Conservation (phyloP, 2,797 vertebrate genomes). For the Mallotus villosus region DNA sequence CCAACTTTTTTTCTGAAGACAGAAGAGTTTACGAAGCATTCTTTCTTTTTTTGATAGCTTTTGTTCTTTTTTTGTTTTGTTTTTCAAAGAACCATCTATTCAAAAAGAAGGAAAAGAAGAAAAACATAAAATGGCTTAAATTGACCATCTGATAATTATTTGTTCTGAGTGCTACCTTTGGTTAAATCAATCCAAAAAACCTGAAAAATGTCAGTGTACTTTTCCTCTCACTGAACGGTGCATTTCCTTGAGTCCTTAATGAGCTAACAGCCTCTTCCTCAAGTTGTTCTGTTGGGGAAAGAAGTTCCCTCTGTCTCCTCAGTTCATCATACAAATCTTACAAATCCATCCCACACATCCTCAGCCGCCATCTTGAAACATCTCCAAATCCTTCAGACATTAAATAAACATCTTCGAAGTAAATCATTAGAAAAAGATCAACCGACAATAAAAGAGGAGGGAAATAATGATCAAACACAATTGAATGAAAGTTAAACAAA, state of each 20-base stretch:
- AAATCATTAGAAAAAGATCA: constrained; percentile 58
- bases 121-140: constrained; percentile 68
- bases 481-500: constrained; percentile 15
- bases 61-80: constrained; percentile 43
- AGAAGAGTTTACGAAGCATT: constrained; percentile 50
- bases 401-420: constrained; percentile 56
- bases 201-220: constrained; percentile 59
- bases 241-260: constrained; percentile 39
- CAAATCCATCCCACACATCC: constrained; percentile 78
- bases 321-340: constrained; percentile 75
- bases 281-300: no score
- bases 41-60: constrained; percentile 32
- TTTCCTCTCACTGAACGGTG: constrained; percentile 28
- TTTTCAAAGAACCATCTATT: constrained; percentile 56
- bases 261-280: constrained; percentile 33
- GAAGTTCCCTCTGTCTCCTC: constrained; percentile 8
- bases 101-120: constrained; percentile 61
- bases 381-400: constrained; percentile 71
- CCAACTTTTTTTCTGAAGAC: constrained; percentile 67
- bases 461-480: constrained; percentile 31
- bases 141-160: constrained; percentile 69
- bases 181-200: constrained; percentile 74
- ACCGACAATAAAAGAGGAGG: constrained; percentile 55
- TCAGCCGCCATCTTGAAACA: constrained; percentile 74
- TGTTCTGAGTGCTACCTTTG: constrained; percentile 76